Evolutionary conservation across 2,888 invertebrate genomes (phyloP), one percentile per base, ranked within the genome.

Genomic region (Mimachlamys varia): DNA sequence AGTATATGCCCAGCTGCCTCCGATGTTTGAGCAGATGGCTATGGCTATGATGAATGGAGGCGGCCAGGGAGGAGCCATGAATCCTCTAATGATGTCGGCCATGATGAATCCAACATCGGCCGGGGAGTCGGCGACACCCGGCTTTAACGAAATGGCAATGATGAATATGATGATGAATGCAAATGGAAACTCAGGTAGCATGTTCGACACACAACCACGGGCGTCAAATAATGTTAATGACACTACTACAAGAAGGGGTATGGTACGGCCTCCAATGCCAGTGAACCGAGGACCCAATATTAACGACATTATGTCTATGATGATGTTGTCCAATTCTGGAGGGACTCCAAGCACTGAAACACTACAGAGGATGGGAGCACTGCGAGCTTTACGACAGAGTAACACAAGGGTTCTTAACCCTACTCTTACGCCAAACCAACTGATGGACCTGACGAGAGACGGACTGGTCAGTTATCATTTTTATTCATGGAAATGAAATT

Each of bases 131-230:
- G 7, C 33, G 3, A 13, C 53, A 19, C 1, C 27, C 2, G 4
- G 33, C 33, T 76, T 76, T 1, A 76, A 76, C 76, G 33, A 76
- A 10, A 76, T 76, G 76, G 76, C 76, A 13, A 76, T 76, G 76
- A 76, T 76, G 76, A 76, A 76, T 15, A 76, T 76, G 76, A 76
- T 76, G 76, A 33, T 76, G 76, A 76, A 76, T 33, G 76, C 33
- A 27, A 33, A 27, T 7, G 27, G 33, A 12, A 15, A 27, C 10
- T 0, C 76, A 10, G 27, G 76, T 7, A 76, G 22, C 13, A 76
- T 76, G 76, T 76, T 76, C 1, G 76, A 33, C 33, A 62, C 22
- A 22, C 76, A 76, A 33, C 12, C 76, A 12, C 76, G 27, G 76
- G 27, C 10, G 13, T 12, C 76, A 33, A 12, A 3, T 19, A 19